Conservation (phyloP, 2,113 vertebrate genomes). For the Hypomesus transpacificus region DNA sequence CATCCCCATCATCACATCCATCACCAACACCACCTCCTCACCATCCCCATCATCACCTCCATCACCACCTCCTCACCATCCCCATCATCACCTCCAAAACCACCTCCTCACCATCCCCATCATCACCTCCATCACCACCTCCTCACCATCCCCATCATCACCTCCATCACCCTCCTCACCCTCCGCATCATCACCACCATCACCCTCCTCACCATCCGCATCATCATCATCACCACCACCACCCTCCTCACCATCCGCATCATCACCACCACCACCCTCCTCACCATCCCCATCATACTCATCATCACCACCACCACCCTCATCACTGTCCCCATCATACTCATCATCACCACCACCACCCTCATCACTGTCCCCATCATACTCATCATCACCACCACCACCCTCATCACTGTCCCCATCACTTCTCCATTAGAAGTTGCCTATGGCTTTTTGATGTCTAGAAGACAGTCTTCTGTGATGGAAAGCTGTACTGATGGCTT, state of each 20-base stretch:
- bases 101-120: neutral
- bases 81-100: no score
- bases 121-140: neutral
- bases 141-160: neutral
- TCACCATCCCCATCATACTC: no score
- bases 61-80: neutral
- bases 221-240: neutral
- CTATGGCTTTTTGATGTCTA: slow-evolving; percentile 52
- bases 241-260: neutral
- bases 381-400: neutral
- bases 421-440: slow-evolving; percentile 42
- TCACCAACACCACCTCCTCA: no score
- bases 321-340: no score
- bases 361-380: neutral
- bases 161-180: no score
- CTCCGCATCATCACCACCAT: neutral
- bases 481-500: slow-evolving; percentile 71
- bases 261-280: neutral
- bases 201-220: neutral
- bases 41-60: neutral
- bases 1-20: no score
- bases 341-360: neutral
- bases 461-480: slow-evolving; percentile 61
- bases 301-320: no score
- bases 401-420: slow-evolving; percentile 5